These are phyloP conservation scores for Eolophus roseicapilla DNA, from an alignment of 2,113 vertebrate genomes.

Conservation along the genomic window DNA sequence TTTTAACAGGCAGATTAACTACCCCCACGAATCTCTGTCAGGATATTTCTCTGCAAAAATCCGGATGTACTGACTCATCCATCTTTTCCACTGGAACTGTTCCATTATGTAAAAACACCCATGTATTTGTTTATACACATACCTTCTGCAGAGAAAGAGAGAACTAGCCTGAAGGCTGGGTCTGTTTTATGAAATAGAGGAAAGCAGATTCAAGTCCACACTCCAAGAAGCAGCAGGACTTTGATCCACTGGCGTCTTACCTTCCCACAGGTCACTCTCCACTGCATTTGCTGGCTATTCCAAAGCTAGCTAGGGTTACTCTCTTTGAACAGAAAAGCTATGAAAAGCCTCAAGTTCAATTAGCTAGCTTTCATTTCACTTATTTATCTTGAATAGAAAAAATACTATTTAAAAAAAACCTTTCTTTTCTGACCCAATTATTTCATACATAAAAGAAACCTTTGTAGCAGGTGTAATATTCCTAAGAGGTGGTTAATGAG, in stretches of 20 bases:
- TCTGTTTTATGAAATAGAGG: background rate
- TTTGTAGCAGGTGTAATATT: constrained; percentile 48
- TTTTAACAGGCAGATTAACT: background rate
- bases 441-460: constrained; percentile 42
- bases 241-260: background rate
- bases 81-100: background rate
- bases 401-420: background rate
- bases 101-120: background rate
- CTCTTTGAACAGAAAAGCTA: background rate
- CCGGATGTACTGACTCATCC: background rate
- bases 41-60: background rate
- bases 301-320: background rate
- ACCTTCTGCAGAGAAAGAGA: background rate
- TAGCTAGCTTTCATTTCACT: background rate
- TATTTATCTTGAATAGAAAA: background rate
- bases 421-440: constrained; percentile 20
- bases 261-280: background rate
- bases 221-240: background rate
- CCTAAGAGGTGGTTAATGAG: constrained; percentile 26
- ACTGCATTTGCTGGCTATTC: background rate
- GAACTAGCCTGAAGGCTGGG: background rate
- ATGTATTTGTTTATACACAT: background rate
- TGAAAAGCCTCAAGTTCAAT: background rate
- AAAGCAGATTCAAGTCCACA: background rate
- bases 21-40: background rate